Evolutionary conservation across 2,888 invertebrate species (phyloP).

Genomic region (Dione juno): DNA sequence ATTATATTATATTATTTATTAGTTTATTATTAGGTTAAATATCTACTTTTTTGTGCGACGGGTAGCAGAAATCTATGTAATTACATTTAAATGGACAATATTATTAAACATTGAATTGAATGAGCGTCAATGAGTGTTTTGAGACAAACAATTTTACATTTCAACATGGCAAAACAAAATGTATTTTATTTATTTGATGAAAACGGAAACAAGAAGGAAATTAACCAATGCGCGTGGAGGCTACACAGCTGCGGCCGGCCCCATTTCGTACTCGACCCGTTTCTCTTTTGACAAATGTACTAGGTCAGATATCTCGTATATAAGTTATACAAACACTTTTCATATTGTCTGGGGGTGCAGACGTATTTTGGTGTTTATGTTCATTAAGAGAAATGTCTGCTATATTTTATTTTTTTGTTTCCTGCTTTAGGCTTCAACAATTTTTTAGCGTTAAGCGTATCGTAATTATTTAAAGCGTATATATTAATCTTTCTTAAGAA

Average conservation of each 20-base stretch:
- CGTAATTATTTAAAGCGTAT: too few species aligned
- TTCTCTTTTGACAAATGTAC: constrained; percentile 38
- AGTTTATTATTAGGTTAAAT: too few species aligned
- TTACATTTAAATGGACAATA: too few species aligned
- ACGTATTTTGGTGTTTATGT: neutral
- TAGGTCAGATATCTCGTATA: constrained; percentile 29
- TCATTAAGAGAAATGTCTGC: neutral
- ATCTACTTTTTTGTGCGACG: too few species aligned
- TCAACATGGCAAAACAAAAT: neutral
- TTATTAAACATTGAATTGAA: too few species aligned
- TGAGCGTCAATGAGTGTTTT: too few species aligned
- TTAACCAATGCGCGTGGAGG: constrained; percentile 30
- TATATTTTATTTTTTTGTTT: neutral
- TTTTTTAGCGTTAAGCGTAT: neutral
- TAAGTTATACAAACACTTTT: constrained; percentile 21
- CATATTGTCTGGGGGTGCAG: neutral
- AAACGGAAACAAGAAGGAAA: constrained; percentile 36
- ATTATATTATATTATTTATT: too few species aligned
- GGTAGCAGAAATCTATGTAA: too few species aligned
- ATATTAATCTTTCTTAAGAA: neutral
- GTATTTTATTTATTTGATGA: too few species aligned
- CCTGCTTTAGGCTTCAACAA: neutral
- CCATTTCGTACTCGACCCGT: constrained; percentile 42
- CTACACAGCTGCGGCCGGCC: constrained; percentile 35
- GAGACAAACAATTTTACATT: neutral